A percentile compares a stretch with the other conserved stretches of the same genome.
Evolutionary conservation across 2,113 vertebrate genomes (phyloP).

Genomic region (Clarias magur): DNA sequence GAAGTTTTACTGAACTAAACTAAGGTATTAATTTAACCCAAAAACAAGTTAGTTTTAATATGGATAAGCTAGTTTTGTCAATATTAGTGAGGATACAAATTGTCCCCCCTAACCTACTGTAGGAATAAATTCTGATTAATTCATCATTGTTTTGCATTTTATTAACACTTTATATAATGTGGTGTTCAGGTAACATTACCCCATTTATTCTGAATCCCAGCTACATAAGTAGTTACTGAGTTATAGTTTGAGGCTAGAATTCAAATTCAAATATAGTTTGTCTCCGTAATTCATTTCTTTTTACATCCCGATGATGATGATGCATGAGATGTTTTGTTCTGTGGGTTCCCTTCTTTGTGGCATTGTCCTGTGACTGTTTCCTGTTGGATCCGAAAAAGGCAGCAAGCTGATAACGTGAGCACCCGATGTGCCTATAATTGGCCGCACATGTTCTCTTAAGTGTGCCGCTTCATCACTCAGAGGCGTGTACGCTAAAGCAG

Average conservation of each 20-base stretch:
- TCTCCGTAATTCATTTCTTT: neutral
- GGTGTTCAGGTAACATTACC: neutral
- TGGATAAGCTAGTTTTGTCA: neutral
- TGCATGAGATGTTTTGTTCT: slow-evolving; percentile 30
- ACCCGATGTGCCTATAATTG: slow-evolving; percentile 57
- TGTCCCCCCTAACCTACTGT: neutral
- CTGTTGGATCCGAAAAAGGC: slow-evolving; percentile 46
- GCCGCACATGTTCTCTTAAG: slow-evolving; percentile 62
- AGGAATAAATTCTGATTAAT: slow-evolving; percentile 11
- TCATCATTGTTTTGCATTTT: neutral
- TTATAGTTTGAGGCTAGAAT: neutral
- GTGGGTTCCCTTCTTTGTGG: slow-evolving; percentile 18
- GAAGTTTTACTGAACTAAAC: neutral
- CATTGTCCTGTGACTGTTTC: slow-evolving; percentile 40
- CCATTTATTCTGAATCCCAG: neutral
- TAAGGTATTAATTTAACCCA: too few species aligned
- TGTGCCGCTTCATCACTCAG: slow-evolving; percentile 47
- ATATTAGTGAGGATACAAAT: neutral
- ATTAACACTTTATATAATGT: neutral
- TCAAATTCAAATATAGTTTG: neutral
- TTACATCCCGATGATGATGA: neutral
- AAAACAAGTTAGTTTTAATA: too few species aligned
- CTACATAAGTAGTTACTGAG: neutral
- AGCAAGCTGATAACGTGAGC: slow-evolving; percentile 46
- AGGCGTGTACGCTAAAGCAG: slow-evolving; percentile 42